Percentiles rank a stretch among this genome's conserved stretches.
Evolutionary conservation across 2,888 invertebrate genomes (phyloP).

Genomic region (Helicoverpa assulta): DNA sequence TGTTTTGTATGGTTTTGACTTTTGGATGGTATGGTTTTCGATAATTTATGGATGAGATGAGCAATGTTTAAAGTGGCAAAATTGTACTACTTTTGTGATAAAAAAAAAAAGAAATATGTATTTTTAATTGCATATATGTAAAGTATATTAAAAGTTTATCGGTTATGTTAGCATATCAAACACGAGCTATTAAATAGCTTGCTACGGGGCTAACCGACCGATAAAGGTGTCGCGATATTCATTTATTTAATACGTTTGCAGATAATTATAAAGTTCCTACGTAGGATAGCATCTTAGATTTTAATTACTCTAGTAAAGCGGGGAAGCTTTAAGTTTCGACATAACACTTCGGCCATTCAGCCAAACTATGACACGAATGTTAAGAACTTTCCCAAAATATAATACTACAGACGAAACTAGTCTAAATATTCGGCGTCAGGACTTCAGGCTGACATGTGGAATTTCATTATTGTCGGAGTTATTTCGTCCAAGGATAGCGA

Average conservation of each 20-base stretch:
- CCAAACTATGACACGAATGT: conserved; percentile 1
- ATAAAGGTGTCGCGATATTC: no score
- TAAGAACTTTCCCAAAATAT: conserved; percentile 27
- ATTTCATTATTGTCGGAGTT: conserved; percentile 56
- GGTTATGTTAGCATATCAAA: no score
- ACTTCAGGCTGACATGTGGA: conserved; percentile 44
- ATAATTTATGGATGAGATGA: not conserved
- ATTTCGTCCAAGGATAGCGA: conserved; percentile 40
- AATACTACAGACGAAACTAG: conserved; percentile 13
- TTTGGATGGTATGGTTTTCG: not conserved
- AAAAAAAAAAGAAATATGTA: no score
- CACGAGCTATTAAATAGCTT: no score
- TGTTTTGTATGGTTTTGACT: not conserved
- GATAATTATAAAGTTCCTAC: no score
- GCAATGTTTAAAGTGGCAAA: not conserved
- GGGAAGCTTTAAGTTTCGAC: not conserved
- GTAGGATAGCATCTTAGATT: not conserved
- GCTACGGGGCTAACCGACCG: no score
- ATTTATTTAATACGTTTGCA: no score
- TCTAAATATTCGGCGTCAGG: conserved; percentile 32
- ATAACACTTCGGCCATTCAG: not conserved
- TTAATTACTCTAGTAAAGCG: not conserved
- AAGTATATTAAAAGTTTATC: no score
- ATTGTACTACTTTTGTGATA: no score
- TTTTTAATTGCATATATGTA: no score